Percentiles rank a stretch among this genome's conserved stretches.
Evolutionary conservation across 2,797 vertebrate genomes (phyloP).

Genomic region (Sebastes matsubarae): DNA sequence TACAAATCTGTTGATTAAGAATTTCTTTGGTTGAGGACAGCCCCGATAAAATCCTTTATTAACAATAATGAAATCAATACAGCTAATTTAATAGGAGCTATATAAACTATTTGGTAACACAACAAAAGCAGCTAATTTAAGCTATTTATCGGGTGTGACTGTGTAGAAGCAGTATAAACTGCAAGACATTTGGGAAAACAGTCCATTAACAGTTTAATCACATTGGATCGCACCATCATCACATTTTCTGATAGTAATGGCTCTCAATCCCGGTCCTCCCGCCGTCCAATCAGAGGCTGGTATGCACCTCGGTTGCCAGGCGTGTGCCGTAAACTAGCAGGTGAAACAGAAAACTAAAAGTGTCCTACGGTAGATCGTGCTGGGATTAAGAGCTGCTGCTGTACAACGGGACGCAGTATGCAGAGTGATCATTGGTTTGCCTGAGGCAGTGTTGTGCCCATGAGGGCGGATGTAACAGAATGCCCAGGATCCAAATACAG

Average conservation of each 20-base stretch:
- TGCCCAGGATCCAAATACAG: conserved; percentile 40
- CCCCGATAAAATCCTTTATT: neutral
- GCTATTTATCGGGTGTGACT: neutral
- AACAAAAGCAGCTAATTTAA: neutral
- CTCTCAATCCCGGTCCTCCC: neutral
- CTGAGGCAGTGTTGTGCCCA: conserved; percentile 33
- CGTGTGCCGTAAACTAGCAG: neutral
- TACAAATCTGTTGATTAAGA: no score
- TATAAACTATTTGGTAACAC: neutral
- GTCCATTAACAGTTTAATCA: neutral
- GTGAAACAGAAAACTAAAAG: neutral
- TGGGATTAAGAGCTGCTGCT: neutral
- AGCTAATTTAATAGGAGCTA: neutral
- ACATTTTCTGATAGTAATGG: neutral
- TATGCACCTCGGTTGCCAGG: neutral
- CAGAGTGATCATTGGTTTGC: conserved; percentile 34
- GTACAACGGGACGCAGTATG: neutral
- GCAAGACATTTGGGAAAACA: neutral
- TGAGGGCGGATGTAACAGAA: conserved; percentile 43
- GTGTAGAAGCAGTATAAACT: neutral
- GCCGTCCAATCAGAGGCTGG: neutral
- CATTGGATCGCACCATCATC: neutral
- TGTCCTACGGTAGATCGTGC: neutral
- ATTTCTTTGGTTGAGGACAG: no score
- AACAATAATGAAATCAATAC: neutral